Evolutionary conservation across 2,888 invertebrate species (phyloP).

Genomic region (Amphipoea oculea): DNA sequence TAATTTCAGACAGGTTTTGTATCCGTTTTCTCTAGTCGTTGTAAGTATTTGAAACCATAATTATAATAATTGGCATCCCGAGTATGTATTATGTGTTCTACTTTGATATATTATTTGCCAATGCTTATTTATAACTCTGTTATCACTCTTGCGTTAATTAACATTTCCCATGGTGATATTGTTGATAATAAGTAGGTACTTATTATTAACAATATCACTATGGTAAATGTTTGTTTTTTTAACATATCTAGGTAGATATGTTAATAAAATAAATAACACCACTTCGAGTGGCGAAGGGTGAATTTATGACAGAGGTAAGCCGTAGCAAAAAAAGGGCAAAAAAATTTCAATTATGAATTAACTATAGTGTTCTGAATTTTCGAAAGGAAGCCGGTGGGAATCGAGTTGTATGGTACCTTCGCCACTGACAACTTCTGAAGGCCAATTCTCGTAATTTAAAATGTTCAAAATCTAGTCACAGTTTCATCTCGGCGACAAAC

Average conservation of each 20-base stretch:
- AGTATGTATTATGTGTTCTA: background rate
- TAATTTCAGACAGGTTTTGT: background rate
- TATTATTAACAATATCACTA: no score
- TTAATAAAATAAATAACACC: background rate
- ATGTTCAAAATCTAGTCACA: background rate
- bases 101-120: background rate
- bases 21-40: constrained; percentile 8
- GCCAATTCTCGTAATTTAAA: background rate
- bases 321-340: no score
- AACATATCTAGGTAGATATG: background rate
- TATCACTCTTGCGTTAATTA: constrained; percentile 15
- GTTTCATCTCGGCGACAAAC: background rate
- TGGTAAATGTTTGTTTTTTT: no score
- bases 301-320: no score
- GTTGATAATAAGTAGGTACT: background rate
- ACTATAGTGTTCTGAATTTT: no score
- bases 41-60: background rate
- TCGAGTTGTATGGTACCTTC: no score
- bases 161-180: constrained; percentile 13
- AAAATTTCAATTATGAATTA: no score
- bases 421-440: background rate
- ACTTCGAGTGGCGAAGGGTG: no score
- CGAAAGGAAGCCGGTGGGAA: no score
- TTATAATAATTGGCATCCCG: background rate
- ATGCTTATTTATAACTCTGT: background rate